Percentiles rank a stretch among this genome's conserved stretches.
phyloP scores from a whole-genome alignment of 2,113 vertebrate genomes.

The Hyperoodon ampullatus region DNA sequence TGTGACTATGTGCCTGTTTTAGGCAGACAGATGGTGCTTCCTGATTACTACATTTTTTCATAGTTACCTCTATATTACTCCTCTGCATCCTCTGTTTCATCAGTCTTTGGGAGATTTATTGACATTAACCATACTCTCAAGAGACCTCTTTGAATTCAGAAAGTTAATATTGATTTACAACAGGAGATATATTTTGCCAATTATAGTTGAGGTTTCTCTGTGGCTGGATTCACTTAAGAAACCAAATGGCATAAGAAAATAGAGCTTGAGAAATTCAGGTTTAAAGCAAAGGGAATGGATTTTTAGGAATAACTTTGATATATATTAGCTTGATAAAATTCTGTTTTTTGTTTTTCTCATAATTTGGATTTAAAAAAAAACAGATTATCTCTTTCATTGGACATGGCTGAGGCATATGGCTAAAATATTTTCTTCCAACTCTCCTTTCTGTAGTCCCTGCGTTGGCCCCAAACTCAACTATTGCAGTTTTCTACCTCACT shows the following conservation, averaged over 20 bases:
- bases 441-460: not conserved
- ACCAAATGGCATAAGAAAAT: not conserved
- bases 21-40: not conserved
- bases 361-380: not conserved
- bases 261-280: not conserved
- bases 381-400: not conserved
- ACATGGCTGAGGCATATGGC: not conserved
- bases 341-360: not conserved
- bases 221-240: not conserved
- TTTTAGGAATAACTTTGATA: not conserved
- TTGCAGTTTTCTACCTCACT: conserved; percentile 6
- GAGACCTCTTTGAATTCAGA: not conserved
- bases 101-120: not conserved
- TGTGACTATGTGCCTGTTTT: not conserved
- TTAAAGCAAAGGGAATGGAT: not conserved
- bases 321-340: not conserved
- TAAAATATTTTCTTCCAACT: not conserved
- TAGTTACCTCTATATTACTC: not conserved
- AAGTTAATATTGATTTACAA: not conserved
- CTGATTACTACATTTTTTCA: not conserved
- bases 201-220: not conserved
- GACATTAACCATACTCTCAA: not conserved
- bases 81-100: not conserved
- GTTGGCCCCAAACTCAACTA: not conserved
- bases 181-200: not conserved